Evolutionary conservation across 1,140 invertebrate genomes (phyloP), one percentile per base, ranked within the genome.

Genomic region (Ceratina calcarata): DNA sequence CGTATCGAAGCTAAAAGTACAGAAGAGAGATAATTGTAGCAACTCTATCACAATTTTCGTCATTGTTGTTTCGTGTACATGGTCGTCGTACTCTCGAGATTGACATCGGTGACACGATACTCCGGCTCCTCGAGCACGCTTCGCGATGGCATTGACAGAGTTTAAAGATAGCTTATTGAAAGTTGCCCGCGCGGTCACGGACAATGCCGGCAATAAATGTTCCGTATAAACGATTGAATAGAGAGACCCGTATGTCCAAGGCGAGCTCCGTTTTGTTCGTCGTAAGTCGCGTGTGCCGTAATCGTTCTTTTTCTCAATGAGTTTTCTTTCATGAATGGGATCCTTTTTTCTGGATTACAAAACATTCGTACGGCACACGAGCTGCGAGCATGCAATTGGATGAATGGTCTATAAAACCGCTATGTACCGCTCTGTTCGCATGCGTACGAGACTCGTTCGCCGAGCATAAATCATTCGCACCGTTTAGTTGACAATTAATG

Each of bases 141-240:
- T 73, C 55, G 80, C 32, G 70, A 58, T 66, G 81, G 64, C 77
- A 83, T 80, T 77, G 81, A 80, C 60, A 69, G 81, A 69, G 67
- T 83, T 32, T 83, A 70, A 82, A 81, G 80, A 82, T 78, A 73
- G 76, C 61, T 73, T 82, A 71, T 78, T 78, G 75, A 72, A 81
- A 53, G 53, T 70, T 78, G 53, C 65, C 57, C 37, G 37, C 51
- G 64, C 24, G 69, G 75, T 68, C 75, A 73, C 27, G 69, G 76
- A 68, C 76, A 79, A 65, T 72, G 16, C 55, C 13, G 3, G 51
- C 60, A 73, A 24, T 68, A 79, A 79, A 74, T 74, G 62, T 57
- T 58, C 10, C 62, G 51, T 32, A 53, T 51, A 51, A 73, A 79
- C 15, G 51, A 58, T 57, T 60, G 78, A 79, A 79, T 53, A 37